These are phyloP conservation scores for Argynnis bischoffii DNA, from an alignment of 2,888 invertebrate species.

Conservation along the genomic window DNA sequence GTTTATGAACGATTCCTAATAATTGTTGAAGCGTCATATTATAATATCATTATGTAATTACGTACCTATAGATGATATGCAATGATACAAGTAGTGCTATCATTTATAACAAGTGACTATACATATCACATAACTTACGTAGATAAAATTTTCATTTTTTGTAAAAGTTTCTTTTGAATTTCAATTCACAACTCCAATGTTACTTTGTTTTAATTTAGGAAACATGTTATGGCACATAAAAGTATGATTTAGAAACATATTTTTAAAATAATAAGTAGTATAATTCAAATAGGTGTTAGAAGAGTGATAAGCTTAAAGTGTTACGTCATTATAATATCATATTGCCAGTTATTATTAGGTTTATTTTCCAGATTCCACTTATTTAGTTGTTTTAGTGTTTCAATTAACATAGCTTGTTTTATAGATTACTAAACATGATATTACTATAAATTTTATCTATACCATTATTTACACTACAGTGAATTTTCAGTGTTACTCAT, in stretches of 20 bases:
- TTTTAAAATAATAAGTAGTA: constrained; percentile 13
- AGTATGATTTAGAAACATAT: constrained; percentile 41
- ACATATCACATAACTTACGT: constrained; percentile 81
- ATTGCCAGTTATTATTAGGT: not conserved
- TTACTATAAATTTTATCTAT: constrained; percentile 30
- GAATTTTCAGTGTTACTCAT: constrained; percentile 54
- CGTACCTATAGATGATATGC: constrained; percentile 67
- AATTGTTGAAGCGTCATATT: constrained; percentile 12
- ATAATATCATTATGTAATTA: constrained; percentile 27
- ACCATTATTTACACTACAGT: constrained; percentile 47
- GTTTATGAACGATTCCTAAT: constrained; percentile 2
- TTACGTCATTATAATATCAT: constrained; percentile 2
- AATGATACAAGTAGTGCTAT: constrained; percentile 76
- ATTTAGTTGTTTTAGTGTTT: constrained; percentile 13
- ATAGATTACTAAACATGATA: constrained; percentile 24
- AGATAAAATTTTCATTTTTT: constrained; percentile 64
- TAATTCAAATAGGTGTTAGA: constrained; percentile 8
- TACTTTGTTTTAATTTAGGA: constrained; percentile 60
- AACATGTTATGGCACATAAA: constrained; percentile 75
- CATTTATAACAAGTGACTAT: constrained; percentile 77
- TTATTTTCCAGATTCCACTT: not conserved
- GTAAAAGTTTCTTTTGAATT: constrained; percentile 70
- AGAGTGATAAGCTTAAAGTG: constrained; percentile 4
- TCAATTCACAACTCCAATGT: constrained; percentile 78
- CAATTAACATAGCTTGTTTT: constrained; percentile 18